Conservation (phyloP, 2,888 invertebrate genomes). For the Scaeva pyrastri region DNA sequence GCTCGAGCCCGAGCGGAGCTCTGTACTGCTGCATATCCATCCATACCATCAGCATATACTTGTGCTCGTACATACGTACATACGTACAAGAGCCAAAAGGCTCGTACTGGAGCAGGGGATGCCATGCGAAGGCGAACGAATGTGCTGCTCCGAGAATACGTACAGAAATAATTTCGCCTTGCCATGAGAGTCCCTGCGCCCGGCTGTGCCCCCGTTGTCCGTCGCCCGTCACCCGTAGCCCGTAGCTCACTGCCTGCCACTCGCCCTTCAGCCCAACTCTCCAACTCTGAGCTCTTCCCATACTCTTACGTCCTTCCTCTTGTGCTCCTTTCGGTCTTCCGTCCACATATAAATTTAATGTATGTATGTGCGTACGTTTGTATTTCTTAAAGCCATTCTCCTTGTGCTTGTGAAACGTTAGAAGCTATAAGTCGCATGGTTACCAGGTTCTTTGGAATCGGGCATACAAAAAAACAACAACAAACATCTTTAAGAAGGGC, state of each 20-base stretch:
- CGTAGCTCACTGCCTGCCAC: background rate
- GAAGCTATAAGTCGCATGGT: conserved; percentile 19
- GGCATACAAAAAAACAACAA: background rate
- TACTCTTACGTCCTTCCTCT: conserved; percentile 31
- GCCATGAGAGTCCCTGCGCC: conserved; percentile 58
- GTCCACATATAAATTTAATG: conserved; percentile 74
- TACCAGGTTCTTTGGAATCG: background rate
- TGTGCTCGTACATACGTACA: too few species aligned
- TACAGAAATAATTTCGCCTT: conserved; percentile 75
- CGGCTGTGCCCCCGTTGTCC: conserved; percentile 1
- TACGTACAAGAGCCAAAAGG: conserved; percentile 65
- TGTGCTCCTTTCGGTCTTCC: conserved; percentile 53
- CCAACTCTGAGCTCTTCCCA: conserved; percentile 5
- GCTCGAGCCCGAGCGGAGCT: conserved; percentile 3
- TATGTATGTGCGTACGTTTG: conserved; percentile 65
- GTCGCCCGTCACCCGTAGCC: conserved; percentile 18
- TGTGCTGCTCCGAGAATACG: conserved; percentile 52
- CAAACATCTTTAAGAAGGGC: background rate
- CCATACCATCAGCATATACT: conserved; percentile 25
- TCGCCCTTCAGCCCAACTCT: background rate
- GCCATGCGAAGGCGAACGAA: conserved; percentile 66
- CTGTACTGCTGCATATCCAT: conserved; percentile 55
- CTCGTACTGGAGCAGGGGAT: conserved; percentile 63
- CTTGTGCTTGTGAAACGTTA: conserved; percentile 72
- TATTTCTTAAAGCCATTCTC: conserved; percentile 73